These are phyloP conservation scores for Aphaenogaster rudis DNA, from an alignment of 1,140 invertebrate species.

Conservation along the genomic window DNA sequence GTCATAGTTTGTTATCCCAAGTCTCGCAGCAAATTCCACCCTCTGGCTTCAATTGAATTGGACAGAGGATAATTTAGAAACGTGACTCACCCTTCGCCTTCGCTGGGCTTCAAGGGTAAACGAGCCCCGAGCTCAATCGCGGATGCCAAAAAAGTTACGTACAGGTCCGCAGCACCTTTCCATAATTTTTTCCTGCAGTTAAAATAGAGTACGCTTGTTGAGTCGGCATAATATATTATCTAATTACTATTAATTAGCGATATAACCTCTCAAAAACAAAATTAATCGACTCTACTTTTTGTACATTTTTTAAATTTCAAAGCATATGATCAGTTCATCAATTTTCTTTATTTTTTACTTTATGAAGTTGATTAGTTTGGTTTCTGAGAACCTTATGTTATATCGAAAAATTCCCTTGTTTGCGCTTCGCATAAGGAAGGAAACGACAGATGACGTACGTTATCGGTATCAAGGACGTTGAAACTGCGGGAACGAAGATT, in stretches of 20 bases:
- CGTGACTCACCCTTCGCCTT: constrained; percentile 93
- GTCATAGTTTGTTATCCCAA: neutral
- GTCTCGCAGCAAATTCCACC: neutral
- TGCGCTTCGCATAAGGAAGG: constrained; percentile 7
- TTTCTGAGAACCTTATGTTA: neutral
- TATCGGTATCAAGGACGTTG: constrained; percentile 37
- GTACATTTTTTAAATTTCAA: neutral
- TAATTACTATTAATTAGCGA: neutral
- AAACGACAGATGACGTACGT: neutral
- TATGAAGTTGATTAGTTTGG: neutral
- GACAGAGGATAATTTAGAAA: neutral
- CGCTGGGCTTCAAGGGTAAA: constrained; percentile 92
- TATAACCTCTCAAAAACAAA: neutral
- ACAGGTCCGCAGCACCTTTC: constrained; percentile 89
- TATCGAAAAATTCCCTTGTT: constrained; percentile 10
- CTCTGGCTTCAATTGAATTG: neutral
- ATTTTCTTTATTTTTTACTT: neutral
- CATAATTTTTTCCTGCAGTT: constrained; percentile 86
- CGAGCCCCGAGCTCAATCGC: constrained; percentile 94
- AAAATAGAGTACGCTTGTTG: constrained; percentile 16
- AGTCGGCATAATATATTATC: neutral
- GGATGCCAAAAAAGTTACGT: constrained; percentile 94
- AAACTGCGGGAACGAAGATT: neutral
- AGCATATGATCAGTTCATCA: neutral
- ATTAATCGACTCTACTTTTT: neutral